Percentiles rank a stretch among this genome's conserved stretches.
phyloP scores from a whole-genome alignment of 2,888 invertebrate species.

The Tribolium freemani region DNA sequence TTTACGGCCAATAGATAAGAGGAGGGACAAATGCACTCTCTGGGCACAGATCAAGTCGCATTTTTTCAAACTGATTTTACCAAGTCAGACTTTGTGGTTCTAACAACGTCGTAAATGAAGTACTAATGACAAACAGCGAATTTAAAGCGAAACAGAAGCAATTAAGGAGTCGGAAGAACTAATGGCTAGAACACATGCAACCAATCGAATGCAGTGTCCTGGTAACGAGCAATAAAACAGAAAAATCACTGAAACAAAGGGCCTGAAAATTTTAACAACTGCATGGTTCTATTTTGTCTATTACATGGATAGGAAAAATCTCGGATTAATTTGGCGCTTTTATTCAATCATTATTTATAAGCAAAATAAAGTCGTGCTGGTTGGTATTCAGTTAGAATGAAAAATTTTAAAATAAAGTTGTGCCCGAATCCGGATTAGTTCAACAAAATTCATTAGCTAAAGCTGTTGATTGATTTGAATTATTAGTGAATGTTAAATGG shows the following conservation, averaged over 20 bases:
- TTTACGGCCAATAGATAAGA: slow-evolving; percentile 16
- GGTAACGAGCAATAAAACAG: too few species aligned
- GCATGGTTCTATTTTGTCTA: too few species aligned
- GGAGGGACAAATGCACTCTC: background rate
- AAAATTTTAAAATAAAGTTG: background rate
- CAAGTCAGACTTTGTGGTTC: background rate
- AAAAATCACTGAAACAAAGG: too few species aligned
- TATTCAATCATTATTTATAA: too few species aligned
- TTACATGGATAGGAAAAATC: too few species aligned
- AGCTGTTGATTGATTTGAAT: background rate
- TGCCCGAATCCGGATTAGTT: background rate
- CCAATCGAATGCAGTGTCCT: too few species aligned
- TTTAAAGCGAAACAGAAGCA: background rate
- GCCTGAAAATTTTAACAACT: too few species aligned
- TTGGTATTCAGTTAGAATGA: too few species aligned
- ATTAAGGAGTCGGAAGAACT: too few species aligned
- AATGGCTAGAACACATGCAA: background rate
- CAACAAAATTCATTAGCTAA: background rate
- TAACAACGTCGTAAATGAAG: background rate
- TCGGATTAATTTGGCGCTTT: too few species aligned
- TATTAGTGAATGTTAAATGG: background rate
- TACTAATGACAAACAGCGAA: background rate
- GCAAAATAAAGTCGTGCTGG: too few species aligned
- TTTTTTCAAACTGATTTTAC: background rate
- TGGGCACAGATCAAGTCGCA: background rate